phyloP scores from a whole-genome alignment of 2,113 vertebrate genomes.

The Oreochromis spilurus region DNA sequence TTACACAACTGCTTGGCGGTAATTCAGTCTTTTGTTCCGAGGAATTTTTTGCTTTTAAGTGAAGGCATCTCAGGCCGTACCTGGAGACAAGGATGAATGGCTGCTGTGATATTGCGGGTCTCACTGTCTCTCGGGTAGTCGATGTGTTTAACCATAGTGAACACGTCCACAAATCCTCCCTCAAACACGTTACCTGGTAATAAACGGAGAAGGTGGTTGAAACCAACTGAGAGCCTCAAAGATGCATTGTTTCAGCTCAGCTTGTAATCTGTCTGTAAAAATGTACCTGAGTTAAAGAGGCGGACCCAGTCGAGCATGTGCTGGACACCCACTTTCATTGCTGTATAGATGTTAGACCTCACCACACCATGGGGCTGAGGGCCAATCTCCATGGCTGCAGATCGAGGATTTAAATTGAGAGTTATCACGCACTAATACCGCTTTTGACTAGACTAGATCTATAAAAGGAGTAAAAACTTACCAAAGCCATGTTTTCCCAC shows the following conservation, averaged over 20 bases:
- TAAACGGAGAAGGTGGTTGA: not conserved
- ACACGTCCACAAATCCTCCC: constrained; percentile 59
- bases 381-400: constrained; percentile 67
- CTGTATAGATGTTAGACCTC: constrained; percentile 59
- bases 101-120: constrained; percentile 59
- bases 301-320: constrained; percentile 63
- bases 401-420: not conserved
- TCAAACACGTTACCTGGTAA: constrained; percentile 55
- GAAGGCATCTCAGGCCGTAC: not conserved
- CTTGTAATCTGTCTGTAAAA: not conserved
- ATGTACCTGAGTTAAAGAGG: constrained; percentile 67
- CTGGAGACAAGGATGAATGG: constrained; percentile 69
- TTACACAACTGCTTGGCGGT: not conserved
- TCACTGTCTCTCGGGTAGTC: constrained; percentile 65
- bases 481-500: constrained; percentile 75
- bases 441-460: not conserved
- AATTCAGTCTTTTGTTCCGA: not conserved
- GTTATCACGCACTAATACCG: not conserved
- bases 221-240: not conserved
- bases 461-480: constrained; percentile 6
- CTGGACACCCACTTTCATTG: constrained; percentile 56
- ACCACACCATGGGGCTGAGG: constrained; percentile 69
- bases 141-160: constrained; percentile 59
- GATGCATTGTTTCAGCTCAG: not conserved
- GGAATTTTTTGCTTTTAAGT: not conserved